Evolutionary conservation across 2,113 vertebrate genomes (phyloP), one percentile per base, ranked within the genome.

Genomic region (Onychorhynchus coronatus): DNA sequence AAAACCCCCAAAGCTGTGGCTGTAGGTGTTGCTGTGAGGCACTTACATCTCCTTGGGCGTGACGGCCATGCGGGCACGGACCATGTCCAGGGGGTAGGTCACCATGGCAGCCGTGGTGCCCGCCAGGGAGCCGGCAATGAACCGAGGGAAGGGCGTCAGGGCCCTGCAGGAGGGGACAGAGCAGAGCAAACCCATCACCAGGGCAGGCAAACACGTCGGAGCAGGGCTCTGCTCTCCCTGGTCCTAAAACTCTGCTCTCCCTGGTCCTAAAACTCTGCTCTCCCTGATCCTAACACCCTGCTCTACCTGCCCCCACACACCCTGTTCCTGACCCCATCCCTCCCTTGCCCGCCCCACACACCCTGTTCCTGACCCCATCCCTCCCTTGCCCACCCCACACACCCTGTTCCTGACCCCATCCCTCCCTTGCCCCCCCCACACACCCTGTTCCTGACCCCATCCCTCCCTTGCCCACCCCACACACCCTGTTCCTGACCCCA

Each of bases 11-110:
- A 59, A 58, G 50, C 1, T 2, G 25, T 68, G 42, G 62, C 68
- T 35, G 27, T 20, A 31, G 46, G 28, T 22, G 58, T 33, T 76
- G 58, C 59, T 1, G 1, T n/a, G 20, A 67, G 65, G 87, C 58
- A 96, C 99, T 99, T 98, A 99, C 99, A 99, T 99, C 96, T 99
- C 99, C 97, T 99, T 99, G 14, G 99, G 99, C 0, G 99, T 99
- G 85, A 99, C 99, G 3, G 99, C 99, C 99, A 99, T 99, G 86
- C 99, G 98, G 1, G 99, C 99, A n/a, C 99, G 98, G 74, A 99
- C 99, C 98, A 99, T 98, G 97, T 99, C 99, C 97, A 99, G 98
- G 4, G 99, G 99, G 95, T 99, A 99, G 18, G 99, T 99, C 86
- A 99, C 58, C 85, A 98, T 98, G 78, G 99, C 96, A 1, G 99